Evolutionary conservation across 1,140 invertebrate species (phyloP), one percentile per base, ranked within the genome.

Genomic region (Asbolus verrucosus): DNA sequence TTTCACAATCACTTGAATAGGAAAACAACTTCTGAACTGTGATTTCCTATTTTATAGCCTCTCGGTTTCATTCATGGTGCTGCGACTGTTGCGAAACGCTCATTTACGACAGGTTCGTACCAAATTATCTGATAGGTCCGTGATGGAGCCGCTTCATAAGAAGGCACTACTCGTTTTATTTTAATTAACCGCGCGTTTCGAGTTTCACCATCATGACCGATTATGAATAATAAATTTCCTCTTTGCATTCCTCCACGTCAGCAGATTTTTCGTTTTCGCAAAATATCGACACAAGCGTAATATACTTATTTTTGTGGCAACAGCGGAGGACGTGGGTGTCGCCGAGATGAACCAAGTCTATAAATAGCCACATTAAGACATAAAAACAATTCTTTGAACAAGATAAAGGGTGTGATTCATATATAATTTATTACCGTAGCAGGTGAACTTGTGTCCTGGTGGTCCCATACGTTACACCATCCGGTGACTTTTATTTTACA

Each of bases 281-380:
- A n/a, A 6, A 11, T 6, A 36, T 36, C 33, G 33, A 36, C 33
- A 36, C 11, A 8, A 6, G 11, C 11, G 33, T 36, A n/a, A 3
- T 36, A 8, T 36, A n/a, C 11, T 2, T 36, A n/a, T 43, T 43
- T 43, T 43, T 16, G 39, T 43, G 39, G 39, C 16, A 15, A 43
- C 16, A 43, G 14, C 31, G n/a, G 27, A 14, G 36, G 16, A 11
- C 19, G 65, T 50, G 14, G 46, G 65, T 54, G 65, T 67, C 8
- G 30, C 21, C 14, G 1, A 18, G 15, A 39, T 27, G 62, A 65
- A 9, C 36, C 36, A 2, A 21, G 19, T 67, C 65, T 67, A 67
- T 67, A 67, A 67, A 67, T 67, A 67, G 65, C 65, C 41, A 24
- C 65, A 67, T 67, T 67, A 67, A 67, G 65, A 67, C 46, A 67